Evolutionary conservation across 2,113 vertebrate genomes (phyloP), one percentile per base, ranked within the genome.

Genomic region (Progne subis): DNA sequence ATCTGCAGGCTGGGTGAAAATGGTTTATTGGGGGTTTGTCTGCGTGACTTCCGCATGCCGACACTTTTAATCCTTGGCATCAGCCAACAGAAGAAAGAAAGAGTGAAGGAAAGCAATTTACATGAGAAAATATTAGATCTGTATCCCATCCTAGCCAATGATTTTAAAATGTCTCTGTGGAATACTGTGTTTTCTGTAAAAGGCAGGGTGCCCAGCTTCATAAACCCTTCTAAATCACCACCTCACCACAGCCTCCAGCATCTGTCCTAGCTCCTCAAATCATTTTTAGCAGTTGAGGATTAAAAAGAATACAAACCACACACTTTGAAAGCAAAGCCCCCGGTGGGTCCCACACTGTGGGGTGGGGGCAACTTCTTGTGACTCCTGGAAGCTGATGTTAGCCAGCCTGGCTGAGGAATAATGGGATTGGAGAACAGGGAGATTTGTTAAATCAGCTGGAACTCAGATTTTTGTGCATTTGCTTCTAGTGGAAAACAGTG

Each of bases 371-470:
- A 14, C 57, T 85, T 5, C 68, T 53, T 29, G 46, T 87, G 84
- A 1, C 32, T 69, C 1, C 3, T n/a, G 82, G 7, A 65, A 17
- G 46, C 64, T 91, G 91, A 50, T 1, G 2, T 52, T 17, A 41
- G 56, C 52, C 76, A 74, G 50, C 65, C 74, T 49, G 0, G 13
- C 37, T 12, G 7, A 24, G 63, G 55, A 70, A 53, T 78, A 83
- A 37, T 14, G 18, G 87, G 63, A 26, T 55, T n/a, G n/a, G 75
- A 72, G 87, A 69, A 56, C 4, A 19, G 50, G 43, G 23, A 41
- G 75, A 83, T 87, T 88, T 90, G 64, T 53, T 80, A 95, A 82
- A 95, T 46, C 82, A 63, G 47, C 85, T 68, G 91, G 57, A 82
- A 63, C 72, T 24, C 18, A 4, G 15, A 29, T 63, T 75, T 61